phyloP scores from a whole-genome alignment of 2,113 vertebrate genomes.

The Motacilla tschutschensis region DNA sequence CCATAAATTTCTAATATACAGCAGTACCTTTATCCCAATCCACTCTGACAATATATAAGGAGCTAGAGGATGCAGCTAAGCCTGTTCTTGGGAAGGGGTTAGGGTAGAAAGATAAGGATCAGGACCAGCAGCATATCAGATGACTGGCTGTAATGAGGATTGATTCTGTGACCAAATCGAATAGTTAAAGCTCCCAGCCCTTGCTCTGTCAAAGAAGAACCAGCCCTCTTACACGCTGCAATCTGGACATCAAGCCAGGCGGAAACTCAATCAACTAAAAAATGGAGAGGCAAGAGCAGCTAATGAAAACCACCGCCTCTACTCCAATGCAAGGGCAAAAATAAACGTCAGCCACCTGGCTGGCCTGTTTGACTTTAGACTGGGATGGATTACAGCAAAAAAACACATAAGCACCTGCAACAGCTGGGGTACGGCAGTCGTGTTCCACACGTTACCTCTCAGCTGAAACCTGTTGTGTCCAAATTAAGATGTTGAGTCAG shows the following conservation, averaged over 20 bases:
- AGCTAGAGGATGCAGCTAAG: background rate
- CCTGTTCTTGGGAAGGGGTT: background rate
- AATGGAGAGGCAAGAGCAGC: background rate
- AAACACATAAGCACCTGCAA: background rate
- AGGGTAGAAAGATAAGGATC: background rate
- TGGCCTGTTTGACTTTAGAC: background rate
- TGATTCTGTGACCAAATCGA: background rate
- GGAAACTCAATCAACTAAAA: background rate
- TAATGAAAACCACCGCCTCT: background rate
- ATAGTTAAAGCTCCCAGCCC: background rate
- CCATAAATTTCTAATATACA: background rate
- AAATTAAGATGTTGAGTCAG: background rate
- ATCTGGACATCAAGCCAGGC: background rate
- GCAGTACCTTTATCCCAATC: background rate
- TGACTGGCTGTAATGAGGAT: background rate
- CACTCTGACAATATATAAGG: background rate
- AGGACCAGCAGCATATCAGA: background rate
- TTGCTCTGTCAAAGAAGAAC: constrained; percentile 6
- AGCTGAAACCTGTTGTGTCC: background rate
- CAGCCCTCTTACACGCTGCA: background rate
- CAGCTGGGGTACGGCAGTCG: background rate
- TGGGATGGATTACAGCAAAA: background rate
- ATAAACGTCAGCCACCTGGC: background rate
- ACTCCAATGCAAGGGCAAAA: background rate
- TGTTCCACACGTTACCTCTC: background rate